Percentiles rank a stretch among this genome's conserved stretches.
phyloP scores from a whole-genome alignment of 2,888 invertebrate species.

The Strigamia transsilvanica region DNA sequence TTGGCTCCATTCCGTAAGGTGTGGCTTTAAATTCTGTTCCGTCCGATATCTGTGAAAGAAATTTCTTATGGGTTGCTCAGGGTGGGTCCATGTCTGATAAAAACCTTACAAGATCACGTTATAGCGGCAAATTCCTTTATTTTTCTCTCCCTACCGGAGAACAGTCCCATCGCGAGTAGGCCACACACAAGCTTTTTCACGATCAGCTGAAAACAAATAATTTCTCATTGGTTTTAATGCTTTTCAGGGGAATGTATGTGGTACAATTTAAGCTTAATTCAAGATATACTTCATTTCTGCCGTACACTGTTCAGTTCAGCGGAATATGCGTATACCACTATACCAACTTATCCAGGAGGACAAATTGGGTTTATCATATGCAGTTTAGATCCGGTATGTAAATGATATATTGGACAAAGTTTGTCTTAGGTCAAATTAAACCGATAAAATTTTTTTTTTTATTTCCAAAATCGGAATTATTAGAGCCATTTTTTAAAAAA shows the following conservation, averaged over 20 bases:
- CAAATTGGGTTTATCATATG: constrained; percentile 96
- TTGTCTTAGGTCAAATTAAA: background rate
- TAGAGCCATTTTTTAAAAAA: too few species aligned
- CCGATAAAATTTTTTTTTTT: background rate
- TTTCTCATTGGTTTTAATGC: constrained; percentile 1
- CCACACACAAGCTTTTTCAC: background rate
- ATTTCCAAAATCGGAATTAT: background rate
- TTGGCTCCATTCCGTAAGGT: constrained; percentile 35
- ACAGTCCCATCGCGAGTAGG: too few species aligned
- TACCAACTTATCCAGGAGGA: constrained; percentile 96
- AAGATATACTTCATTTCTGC: constrained; percentile 78
- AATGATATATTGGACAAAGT: background rate
- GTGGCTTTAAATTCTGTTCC: background rate
- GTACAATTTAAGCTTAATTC: constrained; percentile 79
- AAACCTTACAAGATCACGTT: background rate
- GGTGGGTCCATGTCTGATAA: constrained; percentile 52
- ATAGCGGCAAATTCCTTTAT: background rate
- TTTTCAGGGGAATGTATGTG: constrained; percentile 74
- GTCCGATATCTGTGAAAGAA: background rate
- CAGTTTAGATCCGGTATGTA: constrained; percentile 72
- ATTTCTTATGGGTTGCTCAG: background rate
- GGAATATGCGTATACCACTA: constrained; percentile 81
- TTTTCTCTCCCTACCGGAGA: background rate
- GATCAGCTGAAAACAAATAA: constrained; percentile 22
- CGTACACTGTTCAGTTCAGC: constrained; percentile 79